Conservation (phyloP, 2,113 vertebrate genomes). For the Daboia siamensis region DNA sequence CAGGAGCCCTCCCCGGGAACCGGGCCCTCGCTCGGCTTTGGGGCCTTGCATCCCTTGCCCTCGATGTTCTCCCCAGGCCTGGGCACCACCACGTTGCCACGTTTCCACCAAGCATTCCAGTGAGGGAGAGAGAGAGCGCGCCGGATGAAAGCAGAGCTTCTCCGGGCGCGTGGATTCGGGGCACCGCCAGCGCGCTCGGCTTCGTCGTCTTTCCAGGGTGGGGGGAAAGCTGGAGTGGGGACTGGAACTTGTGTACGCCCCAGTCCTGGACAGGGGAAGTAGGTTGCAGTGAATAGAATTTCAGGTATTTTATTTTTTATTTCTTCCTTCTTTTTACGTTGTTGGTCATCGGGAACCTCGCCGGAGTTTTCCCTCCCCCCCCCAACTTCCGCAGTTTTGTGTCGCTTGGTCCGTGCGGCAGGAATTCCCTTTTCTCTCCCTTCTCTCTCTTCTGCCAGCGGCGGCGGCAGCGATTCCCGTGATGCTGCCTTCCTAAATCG, state of each 20-base stretch:
- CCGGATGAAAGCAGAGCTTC: constrained; percentile 37
- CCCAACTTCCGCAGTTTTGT: background rate
- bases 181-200: constrained; percentile 59
- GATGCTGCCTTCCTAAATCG: constrained; percentile 59
- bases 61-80: constrained; percentile 94
- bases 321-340: constrained; percentile 44
- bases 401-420: constrained; percentile 30
- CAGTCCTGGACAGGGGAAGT: constrained; percentile 51
- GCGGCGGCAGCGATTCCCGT: constrained; percentile 56
- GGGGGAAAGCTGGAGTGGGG: constrained; percentile 46
- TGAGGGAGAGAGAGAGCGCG: constrained; percentile 69
- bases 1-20: constrained; percentile 87
- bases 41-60: constrained; percentile 88
- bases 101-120: constrained; percentile 98
- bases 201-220: constrained; percentile 31
- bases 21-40: constrained; percentile 84
- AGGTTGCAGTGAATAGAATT: constrained; percentile 66
- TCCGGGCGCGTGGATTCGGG: constrained; percentile 25
- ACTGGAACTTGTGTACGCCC: constrained; percentile 53
- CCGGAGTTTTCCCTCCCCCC: constrained; percentile 38
- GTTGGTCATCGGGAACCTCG: constrained; percentile 67
- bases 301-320: constrained; percentile 59
- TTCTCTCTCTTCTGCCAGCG: constrained; percentile 29
- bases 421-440: constrained; percentile 49
- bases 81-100: constrained; percentile 94